Conservation (phyloP, 2,888 invertebrate species). For the Coenonympha arcania region DNA sequence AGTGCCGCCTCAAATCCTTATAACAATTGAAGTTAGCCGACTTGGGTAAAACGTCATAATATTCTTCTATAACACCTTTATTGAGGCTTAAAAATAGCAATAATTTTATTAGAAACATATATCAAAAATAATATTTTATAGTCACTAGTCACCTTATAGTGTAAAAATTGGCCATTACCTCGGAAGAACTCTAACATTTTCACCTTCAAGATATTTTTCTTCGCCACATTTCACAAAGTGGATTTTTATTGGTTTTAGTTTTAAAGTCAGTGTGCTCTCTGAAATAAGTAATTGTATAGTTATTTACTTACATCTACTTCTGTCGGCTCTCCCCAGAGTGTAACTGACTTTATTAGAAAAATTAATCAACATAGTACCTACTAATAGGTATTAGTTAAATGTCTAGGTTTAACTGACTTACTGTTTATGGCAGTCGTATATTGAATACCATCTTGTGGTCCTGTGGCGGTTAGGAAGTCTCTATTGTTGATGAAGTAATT, state of each 20-base stretch:
- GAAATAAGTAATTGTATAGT: slow-evolving; percentile 19
- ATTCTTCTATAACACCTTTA: slow-evolving; percentile 54
- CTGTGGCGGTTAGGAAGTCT: slow-evolving; percentile 48
- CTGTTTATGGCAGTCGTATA: slow-evolving; percentile 22
- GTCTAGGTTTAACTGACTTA: slow-evolving; percentile 9
- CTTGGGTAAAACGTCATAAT: slow-evolving; percentile 39
- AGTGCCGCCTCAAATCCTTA: slow-evolving; percentile 67
- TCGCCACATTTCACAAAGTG: slow-evolving; percentile 41
- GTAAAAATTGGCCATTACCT: slow-evolving; percentile 39
- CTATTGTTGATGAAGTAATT: slow-evolving; percentile 59
- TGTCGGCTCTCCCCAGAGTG: too few relatives aligned
- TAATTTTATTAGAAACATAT: neutral
- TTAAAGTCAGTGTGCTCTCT: slow-evolving; percentile 41
- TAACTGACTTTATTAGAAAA: too few relatives aligned
- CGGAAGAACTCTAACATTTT: slow-evolving; percentile 56
- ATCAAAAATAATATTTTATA: neutral
- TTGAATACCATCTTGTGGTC: slow-evolving; percentile 51
- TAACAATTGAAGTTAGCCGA: slow-evolving; percentile 53
- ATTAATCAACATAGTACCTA: too few relatives aligned
- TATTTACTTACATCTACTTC: too few relatives aligned
- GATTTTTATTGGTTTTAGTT: slow-evolving; percentile 53
- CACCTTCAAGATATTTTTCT: slow-evolving; percentile 43
- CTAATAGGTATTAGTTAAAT: neutral
- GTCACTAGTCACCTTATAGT: neutral
- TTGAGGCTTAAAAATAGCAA: slow-evolving; percentile 43